Percentiles rank a stretch among this genome's conserved stretches.
Evolutionary conservation across 2,888 invertebrate genomes (phyloP).

Genomic region (Salpingus planirostris): DNA sequence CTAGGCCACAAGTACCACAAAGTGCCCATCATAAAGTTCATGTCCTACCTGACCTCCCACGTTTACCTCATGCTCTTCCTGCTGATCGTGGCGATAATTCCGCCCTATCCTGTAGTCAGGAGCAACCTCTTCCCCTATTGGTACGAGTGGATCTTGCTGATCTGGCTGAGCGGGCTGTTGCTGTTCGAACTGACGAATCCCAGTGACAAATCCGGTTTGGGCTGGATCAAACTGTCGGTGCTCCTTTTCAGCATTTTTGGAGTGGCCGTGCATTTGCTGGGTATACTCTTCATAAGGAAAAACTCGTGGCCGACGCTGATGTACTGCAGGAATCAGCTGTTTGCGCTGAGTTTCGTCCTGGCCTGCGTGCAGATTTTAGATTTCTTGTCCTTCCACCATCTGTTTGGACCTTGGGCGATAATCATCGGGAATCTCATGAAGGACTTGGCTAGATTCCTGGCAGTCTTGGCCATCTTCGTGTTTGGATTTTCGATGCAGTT

Average conservation of each 20-base stretch:
- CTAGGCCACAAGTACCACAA: conserved; percentile 93
- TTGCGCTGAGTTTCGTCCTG: conserved; percentile 88
- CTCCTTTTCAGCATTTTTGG: conserved; percentile 83
- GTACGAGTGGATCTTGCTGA: conserved; percentile 93
- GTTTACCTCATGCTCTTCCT: conserved; percentile 93
- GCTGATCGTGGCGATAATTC: conserved; percentile 81
- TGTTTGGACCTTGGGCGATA: conserved; percentile 99
- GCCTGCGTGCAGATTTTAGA: conserved; percentile 97
- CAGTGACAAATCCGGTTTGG: conserved; percentile 93
- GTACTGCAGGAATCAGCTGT: conserved; percentile 94
- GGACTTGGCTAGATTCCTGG: conserved; percentile 92
- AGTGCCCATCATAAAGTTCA: conserved; percentile 99
- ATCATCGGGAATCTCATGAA: conserved; percentile 95
- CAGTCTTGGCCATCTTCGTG: conserved; percentile 95
- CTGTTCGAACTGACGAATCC: conserved; percentile 96
- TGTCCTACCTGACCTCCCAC: conserved; percentile 98
- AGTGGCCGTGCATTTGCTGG: conserved; percentile 80
- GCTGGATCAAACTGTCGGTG: conserved; percentile 86
- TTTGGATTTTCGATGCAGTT: conserved; percentile 97
- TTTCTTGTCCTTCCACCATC: conserved; percentile 96
- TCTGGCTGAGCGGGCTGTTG: conserved; percentile 90
- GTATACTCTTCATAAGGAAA: conserved; percentile 57
- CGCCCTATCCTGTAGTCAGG: conserved; percentile 75
- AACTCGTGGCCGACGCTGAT: conserved; percentile 78
- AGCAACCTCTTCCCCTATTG: conserved; percentile 77